Percentiles rank a stretch among this genome's conserved stretches.
Conservation (phyloP, 2,113 vertebrate genomes). For the Seriola aureovittata region DNA sequence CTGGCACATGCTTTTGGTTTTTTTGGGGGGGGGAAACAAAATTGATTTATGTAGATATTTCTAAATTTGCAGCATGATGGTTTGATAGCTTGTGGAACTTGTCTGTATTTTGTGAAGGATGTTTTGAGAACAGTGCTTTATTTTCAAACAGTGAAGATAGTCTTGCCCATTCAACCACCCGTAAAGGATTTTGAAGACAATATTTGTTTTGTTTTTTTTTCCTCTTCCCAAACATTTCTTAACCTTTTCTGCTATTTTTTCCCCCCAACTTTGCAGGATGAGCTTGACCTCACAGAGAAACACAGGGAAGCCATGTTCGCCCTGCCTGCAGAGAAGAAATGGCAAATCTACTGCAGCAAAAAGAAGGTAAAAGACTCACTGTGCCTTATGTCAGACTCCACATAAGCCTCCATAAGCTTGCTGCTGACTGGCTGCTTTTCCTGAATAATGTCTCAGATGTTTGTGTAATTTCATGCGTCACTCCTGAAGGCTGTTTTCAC, state of each 20-base stretch:
- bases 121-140: neutral
- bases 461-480: slow-evolving; percentile 15
- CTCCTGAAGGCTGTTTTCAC: slow-evolving; percentile 27
- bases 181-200: neutral
- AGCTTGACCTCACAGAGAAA: slow-evolving; percentile 97
- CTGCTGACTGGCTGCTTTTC: slow-evolving; percentile 1
- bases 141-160: neutral
- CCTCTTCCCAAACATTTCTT: neutral
- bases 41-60: slow-evolving; percentile 38
- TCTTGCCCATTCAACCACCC: neutral
- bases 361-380: slow-evolving; percentile 89
- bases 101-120: neutral
- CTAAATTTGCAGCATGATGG: neutral
- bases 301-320: slow-evolving; percentile 99
- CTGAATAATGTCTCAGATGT: slow-evolving; percentile 17
- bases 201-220: neutral
- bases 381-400: neutral
- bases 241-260: neutral
- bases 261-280: slow-evolving; percentile 86
- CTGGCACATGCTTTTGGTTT: slow-evolving; percentile 39
- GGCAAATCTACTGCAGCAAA: slow-evolving; percentile 96
- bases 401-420: neutral
- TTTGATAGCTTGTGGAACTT: slow-evolving; percentile 4
- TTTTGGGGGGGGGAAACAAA: neutral
- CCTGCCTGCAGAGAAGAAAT: slow-evolving; percentile 90